A percentile compares a stretch with the other conserved stretches of the same genome.
Conservation (phyloP, 92 coral and sea anemone genomes). For the Nematostella vectensis region DNA sequence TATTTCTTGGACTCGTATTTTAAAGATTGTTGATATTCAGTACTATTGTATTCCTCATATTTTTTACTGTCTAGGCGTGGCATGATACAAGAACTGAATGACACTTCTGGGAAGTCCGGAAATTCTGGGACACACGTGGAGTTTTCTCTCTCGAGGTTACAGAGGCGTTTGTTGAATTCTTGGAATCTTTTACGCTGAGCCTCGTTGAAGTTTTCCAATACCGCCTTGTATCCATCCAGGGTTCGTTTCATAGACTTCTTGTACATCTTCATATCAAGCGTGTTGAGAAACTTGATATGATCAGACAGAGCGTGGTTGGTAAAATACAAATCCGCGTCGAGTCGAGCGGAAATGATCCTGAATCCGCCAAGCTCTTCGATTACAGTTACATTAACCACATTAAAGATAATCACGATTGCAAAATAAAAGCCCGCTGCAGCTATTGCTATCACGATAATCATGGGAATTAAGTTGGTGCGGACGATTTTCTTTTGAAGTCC, state of each 20-base stretch:
- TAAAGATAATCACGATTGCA: constrained; percentile 33
- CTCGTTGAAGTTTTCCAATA: constrained; percentile 39
- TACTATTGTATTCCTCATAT: constrained; percentile 44
- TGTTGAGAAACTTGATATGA: constrained; percentile 57
- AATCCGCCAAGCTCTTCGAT: constrained; percentile 72
- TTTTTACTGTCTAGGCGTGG: constrained; percentile 28
- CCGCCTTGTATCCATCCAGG: constrained; percentile 23
- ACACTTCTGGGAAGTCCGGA: constrained; percentile 28
- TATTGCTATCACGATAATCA: constrained; percentile 24
- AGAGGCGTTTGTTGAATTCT: constrained; percentile 32
- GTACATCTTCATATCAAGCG: constrained; percentile 51
- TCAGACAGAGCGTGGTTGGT: constrained; percentile 59
- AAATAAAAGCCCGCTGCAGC: constrained; percentile 38
- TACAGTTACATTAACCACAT: constrained; percentile 59
- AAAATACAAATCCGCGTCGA: constrained; percentile 47
- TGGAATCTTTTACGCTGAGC: constrained; percentile 40
- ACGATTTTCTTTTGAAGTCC: constrained; percentile 43
- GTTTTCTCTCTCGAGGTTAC: constrained; percentile 30
- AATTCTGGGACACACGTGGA: constrained; percentile 10
- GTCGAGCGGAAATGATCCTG: constrained; percentile 41
- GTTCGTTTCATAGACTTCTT: constrained; percentile 33
- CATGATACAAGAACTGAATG: constrained; percentile 45
- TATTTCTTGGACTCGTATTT: constrained; percentile 65
- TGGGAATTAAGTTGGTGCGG: constrained; percentile 55
- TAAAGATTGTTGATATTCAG: constrained; percentile 42